Conservation (phyloP, 1,140 invertebrate genomes). For the Gryon sp. region DNA sequence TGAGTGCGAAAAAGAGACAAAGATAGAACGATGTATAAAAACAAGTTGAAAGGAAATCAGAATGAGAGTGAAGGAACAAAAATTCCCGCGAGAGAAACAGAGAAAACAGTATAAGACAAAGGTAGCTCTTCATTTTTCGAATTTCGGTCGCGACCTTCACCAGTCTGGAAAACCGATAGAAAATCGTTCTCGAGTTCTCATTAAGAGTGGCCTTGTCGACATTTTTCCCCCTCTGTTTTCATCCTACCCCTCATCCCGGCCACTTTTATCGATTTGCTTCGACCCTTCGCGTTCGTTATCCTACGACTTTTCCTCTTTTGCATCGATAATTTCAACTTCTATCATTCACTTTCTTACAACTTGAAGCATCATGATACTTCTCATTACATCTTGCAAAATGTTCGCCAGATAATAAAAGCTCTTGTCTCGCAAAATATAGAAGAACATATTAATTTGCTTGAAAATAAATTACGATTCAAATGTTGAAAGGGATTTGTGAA, state of each 20-base stretch:
- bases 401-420: too few species aligned
- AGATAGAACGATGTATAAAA: too few species aligned
- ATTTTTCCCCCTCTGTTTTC: constrained; percentile 36
- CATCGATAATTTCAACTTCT: constrained; percentile 23
- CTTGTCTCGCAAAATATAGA: too few species aligned
- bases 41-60: background rate
- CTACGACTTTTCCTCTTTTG: constrained; percentile 45
- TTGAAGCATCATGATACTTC: too few species aligned
- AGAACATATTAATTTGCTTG: too few species aligned
- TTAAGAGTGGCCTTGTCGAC: constrained; percentile 61
- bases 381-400: too few species aligned
- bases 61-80: background rate
- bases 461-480: too few species aligned
- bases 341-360: background rate
- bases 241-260: background rate
- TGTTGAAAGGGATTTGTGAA: too few species aligned
- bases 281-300: constrained; percentile 30
- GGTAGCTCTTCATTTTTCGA: constrained; percentile 45
- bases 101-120: constrained; percentile 34
- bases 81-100: background rate
- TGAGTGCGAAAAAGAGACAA: background rate
- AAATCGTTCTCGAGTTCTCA: constrained; percentile 64
- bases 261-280: constrained; percentile 25
- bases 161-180: constrained; percentile 63
- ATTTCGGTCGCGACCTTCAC: constrained; percentile 64